Conservation (phyloP, 1,140 invertebrate genomes). For the Dendrolimus punctatus region DNA sequence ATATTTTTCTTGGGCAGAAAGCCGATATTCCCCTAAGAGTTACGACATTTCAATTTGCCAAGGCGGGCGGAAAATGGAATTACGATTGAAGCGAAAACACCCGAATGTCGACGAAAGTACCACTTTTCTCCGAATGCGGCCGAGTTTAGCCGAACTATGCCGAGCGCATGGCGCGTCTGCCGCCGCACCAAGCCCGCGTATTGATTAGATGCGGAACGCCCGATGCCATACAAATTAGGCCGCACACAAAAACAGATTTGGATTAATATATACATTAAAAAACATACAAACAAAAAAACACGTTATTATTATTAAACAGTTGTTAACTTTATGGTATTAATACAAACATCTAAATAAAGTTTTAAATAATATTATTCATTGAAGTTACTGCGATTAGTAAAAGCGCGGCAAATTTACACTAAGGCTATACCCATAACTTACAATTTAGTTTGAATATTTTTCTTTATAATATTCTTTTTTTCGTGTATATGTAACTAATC, state of each 20-base stretch:
- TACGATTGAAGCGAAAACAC: slow-evolving; percentile 68
- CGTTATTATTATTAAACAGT: slow-evolving; percentile 2
- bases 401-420: slow-evolving; percentile 5
- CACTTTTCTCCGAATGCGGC: slow-evolving; percentile 29
- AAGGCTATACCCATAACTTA: no score
- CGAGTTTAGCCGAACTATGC: slow-evolving; percentile 36
- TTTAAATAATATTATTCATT: no score
- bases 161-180: slow-evolving; percentile 41
- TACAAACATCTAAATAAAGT: no score
- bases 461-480: no score
- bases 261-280: slow-evolving; percentile 23
- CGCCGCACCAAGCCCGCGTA: slow-evolving; percentile 58
- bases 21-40: slow-evolving; percentile 71
- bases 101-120: slow-evolving; percentile 47
- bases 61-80: slow-evolving; percentile 73
- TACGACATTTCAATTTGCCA: slow-evolving; percentile 74
- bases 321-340: not conserved
- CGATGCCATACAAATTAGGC: slow-evolving; percentile 71
- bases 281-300: slow-evolving; percentile 5
- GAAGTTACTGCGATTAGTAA: not conserved
- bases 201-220: slow-evolving; percentile 73
- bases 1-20: slow-evolving; percentile 70
- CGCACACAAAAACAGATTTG: slow-evolving; percentile 63
- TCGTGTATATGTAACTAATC: no score
- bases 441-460: no score